Percentiles rank a stretch among this genome's conserved stretches.
Conservation (phyloP, 2,797 vertebrate species). For the Eidolon dupreanum region DNA sequence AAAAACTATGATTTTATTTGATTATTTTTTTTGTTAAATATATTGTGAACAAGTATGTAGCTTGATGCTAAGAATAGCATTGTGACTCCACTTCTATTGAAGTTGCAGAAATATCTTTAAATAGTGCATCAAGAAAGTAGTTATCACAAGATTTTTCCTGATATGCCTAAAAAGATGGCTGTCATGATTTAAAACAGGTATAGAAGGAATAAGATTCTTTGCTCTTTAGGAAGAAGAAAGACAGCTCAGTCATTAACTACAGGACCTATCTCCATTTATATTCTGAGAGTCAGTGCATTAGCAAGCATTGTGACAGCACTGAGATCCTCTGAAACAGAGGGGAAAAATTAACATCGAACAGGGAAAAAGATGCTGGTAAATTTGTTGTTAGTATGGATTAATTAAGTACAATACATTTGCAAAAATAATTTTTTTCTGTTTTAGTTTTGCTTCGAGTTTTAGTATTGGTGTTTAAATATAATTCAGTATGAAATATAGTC, state of each 20-base stretch:
- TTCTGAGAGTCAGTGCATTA: rapidly evolving
- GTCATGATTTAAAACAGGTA: neutral
- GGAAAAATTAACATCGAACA: neutral
- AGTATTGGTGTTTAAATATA: neutral
- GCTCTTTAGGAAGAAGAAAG: neutral
- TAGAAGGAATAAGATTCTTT: neutral
- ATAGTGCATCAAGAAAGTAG: neutral
- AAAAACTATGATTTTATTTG: neutral
- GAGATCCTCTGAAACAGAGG: neutral
- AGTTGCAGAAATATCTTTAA: neutral
- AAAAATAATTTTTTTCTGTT: neutral
- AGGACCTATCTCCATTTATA: neutral
- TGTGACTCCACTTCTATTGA: too few species aligned
- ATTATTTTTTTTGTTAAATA: neutral
- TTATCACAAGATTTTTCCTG: neutral
- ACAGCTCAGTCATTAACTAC: neutral
- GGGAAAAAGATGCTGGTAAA: neutral
- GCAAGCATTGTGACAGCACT: neutral
- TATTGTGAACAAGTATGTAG: neutral
- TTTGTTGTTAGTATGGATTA: neutral
- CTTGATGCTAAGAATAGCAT: neutral
- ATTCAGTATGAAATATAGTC: neutral
- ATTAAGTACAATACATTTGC: neutral
- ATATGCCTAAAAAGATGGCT: neutral
- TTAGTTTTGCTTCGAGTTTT: neutral